A percentile compares a stretch with the other conserved stretches of the same genome.
phyloP scores from a whole-genome alignment of 2,113 vertebrate species.

The Odocoileus virginianus region DNA sequence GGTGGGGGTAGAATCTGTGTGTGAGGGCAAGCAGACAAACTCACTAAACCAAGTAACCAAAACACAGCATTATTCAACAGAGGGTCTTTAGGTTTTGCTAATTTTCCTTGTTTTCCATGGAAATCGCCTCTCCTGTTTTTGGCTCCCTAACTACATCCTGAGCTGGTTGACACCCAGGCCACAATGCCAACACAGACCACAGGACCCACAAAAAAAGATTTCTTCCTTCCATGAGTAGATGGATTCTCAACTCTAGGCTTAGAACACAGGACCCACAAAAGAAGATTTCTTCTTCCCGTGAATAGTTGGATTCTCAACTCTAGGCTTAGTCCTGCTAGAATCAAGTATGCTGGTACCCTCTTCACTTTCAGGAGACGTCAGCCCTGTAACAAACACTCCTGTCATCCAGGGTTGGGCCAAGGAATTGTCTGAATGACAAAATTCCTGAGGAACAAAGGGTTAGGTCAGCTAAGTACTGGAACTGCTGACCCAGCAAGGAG shows the following conservation, averaged over 20 bases:
- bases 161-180: background rate
- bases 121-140: background rate
- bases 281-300: background rate
- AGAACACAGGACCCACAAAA: background rate
- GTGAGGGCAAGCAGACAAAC: background rate
- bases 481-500: background rate
- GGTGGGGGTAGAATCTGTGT: background rate
- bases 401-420: background rate
- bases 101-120: background rate
- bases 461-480: background rate
- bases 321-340: background rate
- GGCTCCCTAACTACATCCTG: background rate
- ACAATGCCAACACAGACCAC: background rate
- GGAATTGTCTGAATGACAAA: background rate
- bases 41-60: background rate
- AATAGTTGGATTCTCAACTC: background rate
- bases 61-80: background rate
- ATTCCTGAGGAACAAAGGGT: background rate
- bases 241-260: background rate
- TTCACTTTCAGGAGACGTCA: background rate
- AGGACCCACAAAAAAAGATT: background rate
- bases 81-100: background rate
- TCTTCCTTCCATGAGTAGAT: background rate
- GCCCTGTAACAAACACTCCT: background rate
- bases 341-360: background rate